phyloP scores from a whole-genome alignment of 1,140 invertebrate genomes.

The Doryteuthis pealeii region DNA sequence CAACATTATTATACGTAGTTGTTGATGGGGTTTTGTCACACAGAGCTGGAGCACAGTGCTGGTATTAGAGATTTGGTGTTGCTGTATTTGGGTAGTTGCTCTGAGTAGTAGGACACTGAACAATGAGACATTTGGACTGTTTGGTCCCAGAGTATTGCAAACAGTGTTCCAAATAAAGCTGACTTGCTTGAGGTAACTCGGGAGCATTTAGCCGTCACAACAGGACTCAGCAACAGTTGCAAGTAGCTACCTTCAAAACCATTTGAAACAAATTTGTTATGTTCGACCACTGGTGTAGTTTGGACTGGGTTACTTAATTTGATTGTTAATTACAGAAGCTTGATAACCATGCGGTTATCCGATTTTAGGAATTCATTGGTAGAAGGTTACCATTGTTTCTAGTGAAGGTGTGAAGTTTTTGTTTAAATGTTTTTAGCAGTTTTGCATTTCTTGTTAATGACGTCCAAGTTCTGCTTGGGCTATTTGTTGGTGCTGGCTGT shows the following conservation, averaged over 20 bases:
- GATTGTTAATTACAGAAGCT: neutral
- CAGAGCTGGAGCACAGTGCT: neutral
- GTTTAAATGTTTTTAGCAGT: neutral
- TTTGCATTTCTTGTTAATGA: neutral
- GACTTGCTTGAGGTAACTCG: slow-evolving; percentile 13
- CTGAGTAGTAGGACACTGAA: neutral
- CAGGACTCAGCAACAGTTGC: neutral
- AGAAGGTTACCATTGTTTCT: neutral
- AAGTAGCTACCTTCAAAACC: neutral
- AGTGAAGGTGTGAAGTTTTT: neutral
- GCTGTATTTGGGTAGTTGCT: neutral
- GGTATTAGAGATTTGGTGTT: slow-evolving; percentile 7
- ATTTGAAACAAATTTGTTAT: neutral
- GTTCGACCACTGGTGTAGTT: slow-evolving; percentile 4
- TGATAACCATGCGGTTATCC: neutral
- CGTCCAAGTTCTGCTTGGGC: neutral
- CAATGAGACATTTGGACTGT: neutral
- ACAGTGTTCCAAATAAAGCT: slow-evolving; percentile 6
- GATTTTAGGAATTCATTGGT: neutral
- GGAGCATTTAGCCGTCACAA: slow-evolving; percentile 1
- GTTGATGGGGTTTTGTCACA: neutral
- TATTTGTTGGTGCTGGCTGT: neutral
- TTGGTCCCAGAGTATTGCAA: neutral
- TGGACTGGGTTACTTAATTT: neutral
- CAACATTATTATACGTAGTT: neutral